Conservation (phyloP, 2,888 invertebrate species). For the Leptogaster cylindrica region DNA sequence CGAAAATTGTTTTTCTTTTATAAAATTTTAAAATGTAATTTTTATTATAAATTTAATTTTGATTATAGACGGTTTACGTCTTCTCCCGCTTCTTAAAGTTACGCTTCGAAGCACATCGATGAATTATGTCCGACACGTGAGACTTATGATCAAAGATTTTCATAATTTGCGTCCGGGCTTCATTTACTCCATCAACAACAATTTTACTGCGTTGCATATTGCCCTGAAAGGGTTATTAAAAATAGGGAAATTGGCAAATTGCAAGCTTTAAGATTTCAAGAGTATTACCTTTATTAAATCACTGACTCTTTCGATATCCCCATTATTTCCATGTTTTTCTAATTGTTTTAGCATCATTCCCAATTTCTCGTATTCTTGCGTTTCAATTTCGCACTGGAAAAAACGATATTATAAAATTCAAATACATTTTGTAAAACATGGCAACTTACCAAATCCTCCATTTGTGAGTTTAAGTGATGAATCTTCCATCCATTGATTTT, state of each 20-base stretch:
- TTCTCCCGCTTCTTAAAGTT: constrained; percentile 92
- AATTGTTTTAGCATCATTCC: constrained; percentile 59
- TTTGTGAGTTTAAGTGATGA: constrained; percentile 88
- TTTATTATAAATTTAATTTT: too few relatives aligned
- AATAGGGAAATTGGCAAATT: constrained; percentile 13
- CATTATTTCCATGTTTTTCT: constrained; percentile 63
- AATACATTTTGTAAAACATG: not conserved
- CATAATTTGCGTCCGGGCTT: constrained; percentile 85
- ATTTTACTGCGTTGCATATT: constrained; percentile 94
- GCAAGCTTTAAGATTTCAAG: not conserved
- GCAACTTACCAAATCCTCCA: constrained; percentile 85
- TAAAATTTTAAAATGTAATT: too few relatives aligned
- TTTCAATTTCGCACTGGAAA: constrained; percentile 65
- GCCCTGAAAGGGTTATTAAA: constrained; percentile 67
- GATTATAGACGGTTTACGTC: constrained; percentile 54
- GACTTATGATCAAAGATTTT: constrained; percentile 91
- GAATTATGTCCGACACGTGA: constrained; percentile 87
- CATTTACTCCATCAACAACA: constrained; percentile 88
- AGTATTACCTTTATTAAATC: constrained; percentile 69
- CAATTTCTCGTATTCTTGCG: constrained; percentile 60
- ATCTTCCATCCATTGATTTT: constrained; percentile 96
- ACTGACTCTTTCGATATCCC: constrained; percentile 65
- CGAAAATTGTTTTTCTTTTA: too few relatives aligned
- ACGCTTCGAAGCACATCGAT: constrained; percentile 88
- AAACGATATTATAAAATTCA: not conserved